Percentiles rank a stretch among this genome's conserved stretches.
Evolutionary conservation across 1,140 invertebrate genomes (phyloP).

Genomic region (Listronotus oregonensis): DNA sequence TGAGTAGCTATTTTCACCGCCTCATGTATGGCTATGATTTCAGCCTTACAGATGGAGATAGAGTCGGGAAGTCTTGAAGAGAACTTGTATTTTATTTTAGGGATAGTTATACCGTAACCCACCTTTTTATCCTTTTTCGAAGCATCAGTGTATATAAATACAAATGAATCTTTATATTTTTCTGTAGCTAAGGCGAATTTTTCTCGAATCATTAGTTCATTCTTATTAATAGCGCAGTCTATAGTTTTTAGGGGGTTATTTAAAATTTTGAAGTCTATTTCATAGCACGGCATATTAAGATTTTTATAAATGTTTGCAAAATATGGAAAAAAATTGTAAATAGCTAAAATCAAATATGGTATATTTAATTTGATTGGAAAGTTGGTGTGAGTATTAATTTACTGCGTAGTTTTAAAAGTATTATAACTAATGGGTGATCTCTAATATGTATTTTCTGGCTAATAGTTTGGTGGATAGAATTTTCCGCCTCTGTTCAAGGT

Average conservation of each 20-base stretch:
- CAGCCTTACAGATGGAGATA: conserved; percentile 20
- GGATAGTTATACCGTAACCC: too few relatives aligned
- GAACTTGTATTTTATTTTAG: conserved; percentile 8
- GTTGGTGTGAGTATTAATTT: neutral
- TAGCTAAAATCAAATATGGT: conserved; percentile 4
- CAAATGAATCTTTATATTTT: neutral
- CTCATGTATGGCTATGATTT: conserved; percentile 27
- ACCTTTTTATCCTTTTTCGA: too few relatives aligned
- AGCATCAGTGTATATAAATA: conserved; percentile 27
- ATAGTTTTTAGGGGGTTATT: conserved; percentile 6
- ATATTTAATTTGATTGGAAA: neutral
- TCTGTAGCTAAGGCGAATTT: conserved; percentile 4
- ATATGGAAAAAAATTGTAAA: neutral
- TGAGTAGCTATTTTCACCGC: neutral
- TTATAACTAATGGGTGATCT: conserved; percentile 14
- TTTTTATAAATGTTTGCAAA: conserved; percentile 7
- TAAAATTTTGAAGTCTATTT: conserved; percentile 3
- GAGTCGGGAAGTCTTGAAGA: conserved; percentile 13
- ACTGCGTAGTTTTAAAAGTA: conserved; percentile 5
- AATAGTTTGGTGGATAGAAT: conserved; percentile 24
- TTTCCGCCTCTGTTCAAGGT: conserved; percentile 20
- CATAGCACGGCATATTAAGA: conserved; percentile 6
- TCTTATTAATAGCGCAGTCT: conserved; percentile 4
- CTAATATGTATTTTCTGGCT: conserved; percentile 1
- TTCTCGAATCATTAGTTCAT: neutral